A percentile compares a stretch with the other conserved stretches of the same genome.
Evolutionary conservation across 2,113 vertebrate genomes (phyloP).

Genomic region (Passer domesticus): DNA sequence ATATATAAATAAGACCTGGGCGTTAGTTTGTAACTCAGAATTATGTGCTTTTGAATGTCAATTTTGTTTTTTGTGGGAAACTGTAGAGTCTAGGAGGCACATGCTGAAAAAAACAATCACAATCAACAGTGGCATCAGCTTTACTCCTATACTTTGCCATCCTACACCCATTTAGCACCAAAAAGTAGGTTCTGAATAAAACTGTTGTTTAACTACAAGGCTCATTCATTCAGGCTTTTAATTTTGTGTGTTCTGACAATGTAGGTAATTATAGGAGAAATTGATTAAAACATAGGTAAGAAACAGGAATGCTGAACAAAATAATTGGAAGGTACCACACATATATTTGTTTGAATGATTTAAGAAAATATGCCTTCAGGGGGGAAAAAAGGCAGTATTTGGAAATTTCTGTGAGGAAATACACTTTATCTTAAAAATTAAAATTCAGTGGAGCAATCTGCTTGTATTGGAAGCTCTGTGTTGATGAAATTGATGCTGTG

Average conservation of each 20-base stretch:
- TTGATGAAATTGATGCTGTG: neutral
- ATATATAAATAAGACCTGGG: neutral
- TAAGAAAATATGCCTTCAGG: neutral
- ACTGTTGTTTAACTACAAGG: neutral
- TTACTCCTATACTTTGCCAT: neutral
- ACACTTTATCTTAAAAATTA: neutral
- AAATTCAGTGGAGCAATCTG: neutral
- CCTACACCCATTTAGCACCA: neutral
- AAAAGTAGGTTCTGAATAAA: neutral
- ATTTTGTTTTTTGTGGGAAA: neutral
- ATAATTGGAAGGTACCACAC: neutral
- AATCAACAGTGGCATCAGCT: neutral
- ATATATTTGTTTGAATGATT: neutral
- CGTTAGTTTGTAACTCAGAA: neutral
- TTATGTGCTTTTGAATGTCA: neutral
- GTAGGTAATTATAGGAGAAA: neutral
- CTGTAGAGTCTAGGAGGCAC: neutral
- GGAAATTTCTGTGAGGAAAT: neutral
- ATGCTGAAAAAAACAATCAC: neutral
- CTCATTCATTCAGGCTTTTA: neutral
- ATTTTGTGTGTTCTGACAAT: neutral
- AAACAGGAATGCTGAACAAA: neutral
- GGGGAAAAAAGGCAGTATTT: neutral
- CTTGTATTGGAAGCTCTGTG: neutral
- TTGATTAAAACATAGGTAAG: neutral